Evolutionary conservation across 2,113 vertebrate genomes (phyloP).

Genomic region (Phaethornis superciliosus): DNA sequence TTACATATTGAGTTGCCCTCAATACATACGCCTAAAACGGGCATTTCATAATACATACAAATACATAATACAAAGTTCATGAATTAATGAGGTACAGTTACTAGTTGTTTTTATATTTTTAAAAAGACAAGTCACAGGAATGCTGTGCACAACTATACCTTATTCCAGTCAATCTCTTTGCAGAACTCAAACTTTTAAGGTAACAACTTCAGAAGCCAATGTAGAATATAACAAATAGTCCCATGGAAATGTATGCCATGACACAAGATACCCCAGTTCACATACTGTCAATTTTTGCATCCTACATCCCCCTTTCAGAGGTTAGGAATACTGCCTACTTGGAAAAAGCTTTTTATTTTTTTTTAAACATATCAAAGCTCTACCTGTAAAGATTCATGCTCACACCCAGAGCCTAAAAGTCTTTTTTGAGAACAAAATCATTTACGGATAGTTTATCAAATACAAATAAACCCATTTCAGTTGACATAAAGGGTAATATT

Average conservation of each 20-base stretch:
- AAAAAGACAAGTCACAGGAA: neutral
- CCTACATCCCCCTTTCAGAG: neutral
- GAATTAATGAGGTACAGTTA: neutral
- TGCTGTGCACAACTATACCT: neutral
- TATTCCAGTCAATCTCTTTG: neutral
- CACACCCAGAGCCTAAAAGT: neutral
- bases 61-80: too few species aligned
- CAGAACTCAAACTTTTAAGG: neutral
- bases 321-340: neutral
- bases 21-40: neutral
- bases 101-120: neutral
- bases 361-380: neutral
- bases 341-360: neutral
- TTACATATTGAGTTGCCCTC: neutral
- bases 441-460: neutral
- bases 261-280: neutral
- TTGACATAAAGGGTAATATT: neutral
- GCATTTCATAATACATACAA: neutral
- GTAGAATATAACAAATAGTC: neutral
- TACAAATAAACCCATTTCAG: neutral
- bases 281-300: neutral
- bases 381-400: neutral
- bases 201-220: neutral
- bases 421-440: neutral
- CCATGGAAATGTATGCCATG: neutral